Conservation (phyloP, 2,113 vertebrate genomes). For the Diglossa brunneiventris region DNA sequence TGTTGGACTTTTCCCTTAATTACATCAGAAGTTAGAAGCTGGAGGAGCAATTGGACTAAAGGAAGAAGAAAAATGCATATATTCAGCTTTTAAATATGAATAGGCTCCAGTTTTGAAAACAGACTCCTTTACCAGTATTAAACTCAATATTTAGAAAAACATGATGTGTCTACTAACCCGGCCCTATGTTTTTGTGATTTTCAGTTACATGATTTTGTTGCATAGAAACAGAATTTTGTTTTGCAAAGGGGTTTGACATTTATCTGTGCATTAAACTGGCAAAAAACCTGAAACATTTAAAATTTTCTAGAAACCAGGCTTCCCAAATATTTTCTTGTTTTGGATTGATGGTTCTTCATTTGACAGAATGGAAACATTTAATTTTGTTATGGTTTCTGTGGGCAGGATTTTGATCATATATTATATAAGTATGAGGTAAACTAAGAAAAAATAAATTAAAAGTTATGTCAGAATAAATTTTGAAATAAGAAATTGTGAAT, state of each 20-base stretch:
- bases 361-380: slow-evolving; percentile 41
- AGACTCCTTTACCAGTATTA: not conserved
- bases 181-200: not conserved
- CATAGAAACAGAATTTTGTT: not conserved
- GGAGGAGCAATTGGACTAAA: not conserved
- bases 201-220: not conserved
- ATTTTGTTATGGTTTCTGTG: slow-evolving; percentile 28
- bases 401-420: not conserved
- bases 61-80: not conserved
- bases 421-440: not conserved
- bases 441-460: not conserved
- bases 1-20: not conserved
- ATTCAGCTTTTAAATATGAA: not conserved
- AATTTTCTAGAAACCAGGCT: slow-evolving; percentile 8
- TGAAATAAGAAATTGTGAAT: not conserved
- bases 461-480: slow-evolving; percentile 6
- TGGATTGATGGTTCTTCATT: not conserved
- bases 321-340: not conserved
- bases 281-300: not conserved
- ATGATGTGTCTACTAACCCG: not conserved
- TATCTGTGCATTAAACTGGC: not conserved
- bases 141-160: not conserved
- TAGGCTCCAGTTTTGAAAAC: not conserved
- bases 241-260: not conserved
- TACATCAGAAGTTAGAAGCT: not conserved